These are phyloP conservation scores for Allophyes oxyacanthae DNA, from an alignment of 2,888 invertebrate genomes.

Conservation along the genomic window DNA sequence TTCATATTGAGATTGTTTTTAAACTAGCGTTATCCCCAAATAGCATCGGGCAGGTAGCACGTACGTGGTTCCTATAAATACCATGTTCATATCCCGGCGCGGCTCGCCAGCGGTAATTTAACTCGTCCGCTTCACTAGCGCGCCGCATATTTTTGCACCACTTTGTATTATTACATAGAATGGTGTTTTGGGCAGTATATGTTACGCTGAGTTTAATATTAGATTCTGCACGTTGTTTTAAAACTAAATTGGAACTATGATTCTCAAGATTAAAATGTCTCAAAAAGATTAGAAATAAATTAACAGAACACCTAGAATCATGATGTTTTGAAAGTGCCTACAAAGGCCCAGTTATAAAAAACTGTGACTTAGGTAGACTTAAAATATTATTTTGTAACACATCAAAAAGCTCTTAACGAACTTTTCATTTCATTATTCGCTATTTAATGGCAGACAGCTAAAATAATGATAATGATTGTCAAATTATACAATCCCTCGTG, in stretches of 20 bases:
- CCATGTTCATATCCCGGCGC: slow-evolving; percentile 37
- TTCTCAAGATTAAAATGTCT: too few species aligned
- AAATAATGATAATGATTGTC: slow-evolving; percentile 30
- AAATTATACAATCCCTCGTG: slow-evolving; percentile 16
- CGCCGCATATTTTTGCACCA: slow-evolving; percentile 45
- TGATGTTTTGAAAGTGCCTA: too few species aligned
- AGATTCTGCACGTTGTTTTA: slow-evolving; percentile 12
- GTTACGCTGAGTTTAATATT: slow-evolving; percentile 13
- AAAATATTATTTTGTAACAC: too few species aligned
- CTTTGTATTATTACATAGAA: slow-evolving; percentile 41
- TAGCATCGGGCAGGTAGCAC: slow-evolving; percentile 14
- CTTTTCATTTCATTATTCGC: too few species aligned
- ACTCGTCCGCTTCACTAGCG: slow-evolving; percentile 43
- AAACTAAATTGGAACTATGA: neutral
- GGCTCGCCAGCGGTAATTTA: slow-evolving; percentile 43
- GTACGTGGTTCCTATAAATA: slow-evolving; percentile 15
- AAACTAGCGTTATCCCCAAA: slow-evolving; percentile 10
- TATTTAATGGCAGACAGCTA: neutral
- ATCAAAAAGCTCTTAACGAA: too few species aligned
- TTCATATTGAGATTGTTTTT: slow-evolving; percentile 14
- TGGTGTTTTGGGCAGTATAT: slow-evolving; percentile 14
- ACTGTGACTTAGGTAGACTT: too few species aligned
- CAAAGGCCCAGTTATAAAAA: too few species aligned
- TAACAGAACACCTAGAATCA: too few species aligned
- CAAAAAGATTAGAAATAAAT: too few species aligned